Base-by-base conservation (phyloP, 2,113 vertebrate species). In the Gorsachius goisagi region DNA sequence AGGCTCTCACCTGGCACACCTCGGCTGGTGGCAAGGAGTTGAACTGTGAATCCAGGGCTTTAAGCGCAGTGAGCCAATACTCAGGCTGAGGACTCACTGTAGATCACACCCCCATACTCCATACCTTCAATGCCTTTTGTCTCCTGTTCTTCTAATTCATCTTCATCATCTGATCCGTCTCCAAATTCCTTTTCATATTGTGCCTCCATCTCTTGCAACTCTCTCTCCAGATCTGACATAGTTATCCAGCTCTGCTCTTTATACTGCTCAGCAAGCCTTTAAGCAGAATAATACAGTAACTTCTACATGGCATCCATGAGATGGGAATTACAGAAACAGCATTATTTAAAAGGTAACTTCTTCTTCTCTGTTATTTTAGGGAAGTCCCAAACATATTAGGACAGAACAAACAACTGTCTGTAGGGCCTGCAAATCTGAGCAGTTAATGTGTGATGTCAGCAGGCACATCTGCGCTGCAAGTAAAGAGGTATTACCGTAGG, bases 221-320 rank as follows among this genome's bases (percentile, higher is more conserved):
- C 99, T 95, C 98, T 99, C 97, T 99, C 99, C 53, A 99, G 96
- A 68, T 99, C 98, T 12, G 99, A 99, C 99, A 99, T 97, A 11
- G 98, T 97, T 18, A 98, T 98, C 99, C 99, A 99, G 97, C 99
- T 99, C 98, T 99, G 99, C 83, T 99, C 99, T 96, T 98, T 98
- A 96, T 99, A 99, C 78, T 99, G 98, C 82, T 99, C 99, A 1
- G 98, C 99, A 95, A 99, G 97, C 71, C 99, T 99, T 95, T 27
- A 71, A 95, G 49, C 5, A 96, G 44, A 97, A 32, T 15, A 71
- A 66, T 9, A 74, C 4, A 90, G 39, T 53, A 88, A 59, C 21
- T 93, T 76, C 30, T 45, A 62, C 19, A 47, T 2, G 33, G 33
- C 3, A 3, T 56, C 17, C 19, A 26, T 10, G 9, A 84, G 33